These are phyloP conservation scores for Streptopelia turtur DNA, from an alignment of 2,797 vertebrate genomes.

Conservation along the genomic window DNA sequence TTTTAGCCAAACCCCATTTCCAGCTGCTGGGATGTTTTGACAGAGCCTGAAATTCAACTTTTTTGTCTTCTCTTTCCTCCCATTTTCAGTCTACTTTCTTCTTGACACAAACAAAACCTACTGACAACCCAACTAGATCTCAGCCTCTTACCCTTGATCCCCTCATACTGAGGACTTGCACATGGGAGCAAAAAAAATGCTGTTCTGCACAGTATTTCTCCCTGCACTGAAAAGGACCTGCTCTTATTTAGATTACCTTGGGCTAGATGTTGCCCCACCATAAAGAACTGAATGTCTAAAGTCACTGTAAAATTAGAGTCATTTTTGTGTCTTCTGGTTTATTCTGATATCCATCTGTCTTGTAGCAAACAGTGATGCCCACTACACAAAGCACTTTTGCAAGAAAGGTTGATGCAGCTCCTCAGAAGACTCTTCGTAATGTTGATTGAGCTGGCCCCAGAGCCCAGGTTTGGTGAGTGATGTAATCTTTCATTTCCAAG, in stretches of 20 bases:
- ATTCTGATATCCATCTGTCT: not conserved
- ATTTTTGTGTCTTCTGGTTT: not conserved
- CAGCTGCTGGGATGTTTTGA: conserved; percentile 8
- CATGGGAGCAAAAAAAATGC: not conserved
- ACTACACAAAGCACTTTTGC: not conserved
- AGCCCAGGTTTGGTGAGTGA: conserved; percentile 33
- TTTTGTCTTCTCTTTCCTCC: not conserved
- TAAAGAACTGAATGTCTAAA: not conserved
- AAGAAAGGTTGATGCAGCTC: not conserved
- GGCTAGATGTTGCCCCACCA: accelerated
- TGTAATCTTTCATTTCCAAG: conserved; percentile 26
- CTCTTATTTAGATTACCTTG: not conserved
- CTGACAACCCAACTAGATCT: not conserved
- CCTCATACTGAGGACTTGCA: not conserved
- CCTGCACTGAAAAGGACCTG: not conserved
- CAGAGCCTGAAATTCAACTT: not conserved
- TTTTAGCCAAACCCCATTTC: not conserved
- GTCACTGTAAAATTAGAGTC: not conserved
- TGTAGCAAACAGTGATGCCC: not conserved
- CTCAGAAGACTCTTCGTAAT: not conserved
- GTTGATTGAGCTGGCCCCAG: not conserved
- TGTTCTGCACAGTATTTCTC: not conserved
- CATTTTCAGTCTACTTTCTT: not conserved
- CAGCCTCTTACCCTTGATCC: not conserved
- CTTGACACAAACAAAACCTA: not conserved